These are phyloP conservation scores for Epistrophe eligans DNA, from an alignment of 2,888 invertebrate species.

Conservation along the genomic window DNA sequence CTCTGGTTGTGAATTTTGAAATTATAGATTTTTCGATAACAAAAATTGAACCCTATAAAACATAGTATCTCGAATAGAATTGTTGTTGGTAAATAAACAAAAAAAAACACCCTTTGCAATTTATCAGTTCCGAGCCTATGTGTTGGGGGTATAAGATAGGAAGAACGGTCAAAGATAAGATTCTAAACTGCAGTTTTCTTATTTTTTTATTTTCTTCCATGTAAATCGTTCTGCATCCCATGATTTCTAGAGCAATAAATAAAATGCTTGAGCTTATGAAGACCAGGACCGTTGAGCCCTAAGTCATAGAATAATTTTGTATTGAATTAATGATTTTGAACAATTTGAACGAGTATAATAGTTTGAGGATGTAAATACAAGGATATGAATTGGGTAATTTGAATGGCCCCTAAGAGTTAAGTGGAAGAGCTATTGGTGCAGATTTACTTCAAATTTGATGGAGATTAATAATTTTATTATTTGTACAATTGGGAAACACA, in stretches of 20 bases:
- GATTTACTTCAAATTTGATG: no score
- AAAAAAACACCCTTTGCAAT: constrained; percentile 28
- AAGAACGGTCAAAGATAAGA: constrained; percentile 53
- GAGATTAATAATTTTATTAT: no score
- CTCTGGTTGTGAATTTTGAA: no score
- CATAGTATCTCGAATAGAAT: no score
- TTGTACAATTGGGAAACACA: no score
- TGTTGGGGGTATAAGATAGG: constrained; percentile 2
- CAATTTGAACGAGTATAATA: background rate
- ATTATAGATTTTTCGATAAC: no score
- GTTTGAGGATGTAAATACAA: background rate
- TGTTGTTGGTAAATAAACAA: no score
- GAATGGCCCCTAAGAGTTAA: background rate
- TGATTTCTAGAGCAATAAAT: constrained; percentile 68
- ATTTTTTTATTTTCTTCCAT: constrained; percentile 3
- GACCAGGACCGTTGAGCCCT: constrained; percentile 12
- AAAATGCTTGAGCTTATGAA: constrained; percentile 60
- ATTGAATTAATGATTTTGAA: constrained; percentile 18
- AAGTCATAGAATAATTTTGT: constrained; percentile 24
- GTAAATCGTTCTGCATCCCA: constrained; percentile 51
- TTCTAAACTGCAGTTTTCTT: constrained; percentile 42
- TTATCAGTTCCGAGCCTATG: background rate
- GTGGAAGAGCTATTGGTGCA: no score
- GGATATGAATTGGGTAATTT: background rate
- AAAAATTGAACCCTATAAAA: no score